Evolutionary conservation across 2,113 vertebrate genomes (phyloP), one percentile per base, ranked within the genome.

Genomic region (Ondatra zibethicus): DNA sequence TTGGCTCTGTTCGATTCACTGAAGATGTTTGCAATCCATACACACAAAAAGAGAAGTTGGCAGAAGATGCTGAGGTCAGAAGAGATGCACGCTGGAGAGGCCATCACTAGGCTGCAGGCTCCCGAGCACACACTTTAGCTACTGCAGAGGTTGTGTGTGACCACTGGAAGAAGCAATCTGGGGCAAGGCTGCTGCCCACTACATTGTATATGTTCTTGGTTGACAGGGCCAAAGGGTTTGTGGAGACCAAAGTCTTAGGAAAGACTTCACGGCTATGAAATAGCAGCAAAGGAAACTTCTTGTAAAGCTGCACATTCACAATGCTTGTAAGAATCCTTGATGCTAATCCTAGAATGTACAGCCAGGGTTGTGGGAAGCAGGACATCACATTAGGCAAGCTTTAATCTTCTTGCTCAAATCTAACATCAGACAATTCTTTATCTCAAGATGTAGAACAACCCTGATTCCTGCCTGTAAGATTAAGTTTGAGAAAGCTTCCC

Each of bases 391-490:
- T 61, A 55, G 27, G 42, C 45, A 36, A 65, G 76, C 39, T n/a
- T 31, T 72, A 66, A 89, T 36, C 81, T 70, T 89, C 61, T 73
- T 94, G 19, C 47, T 29, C 61, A 47, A 45, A 7, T 73, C 21
- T 80, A 78, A 33, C 4, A 27, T 70, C 27, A 75, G 50, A 39
- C 7, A 72, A 63, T 68, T 68, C 58, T 90, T 0, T 55, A 42
- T 81, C 55, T 89, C 42, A 93, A 66, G 42, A 50, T 33, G 55
- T 85, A 91, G 50, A 88, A 14, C 70, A 68, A 66, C 85, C 94
- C 90, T n/a, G 63, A 81, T 94, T 17, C 27, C 72, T 61, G 47
- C 73, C 12, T 89, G 2, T 66, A 95, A 96, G 88, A 77, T 86
- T 86, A 88, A 84, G 92, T 80, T 92, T 94, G 70, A 88, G 45